Percentiles rank a stretch among this genome's conserved stretches.
Conservation (phyloP, 2,888 invertebrate genomes). For the Aphodius granarius region DNA sequence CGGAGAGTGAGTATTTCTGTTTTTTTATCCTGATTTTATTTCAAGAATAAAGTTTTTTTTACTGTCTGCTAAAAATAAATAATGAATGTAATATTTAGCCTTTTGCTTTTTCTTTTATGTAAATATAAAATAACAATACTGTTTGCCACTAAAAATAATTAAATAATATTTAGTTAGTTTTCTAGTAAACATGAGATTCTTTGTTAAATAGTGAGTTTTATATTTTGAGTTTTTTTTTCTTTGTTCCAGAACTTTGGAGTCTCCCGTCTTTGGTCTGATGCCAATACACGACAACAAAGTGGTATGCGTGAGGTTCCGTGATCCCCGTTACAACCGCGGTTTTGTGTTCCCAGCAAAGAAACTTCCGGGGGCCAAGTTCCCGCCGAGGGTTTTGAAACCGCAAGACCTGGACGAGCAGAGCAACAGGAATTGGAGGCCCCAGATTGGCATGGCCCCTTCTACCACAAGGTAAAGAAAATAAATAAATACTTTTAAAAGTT, state of each 20-base stretch:
- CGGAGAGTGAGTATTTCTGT: conserved; percentile 62
- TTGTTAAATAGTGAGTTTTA: conserved; percentile 6
- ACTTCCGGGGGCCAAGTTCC: conserved; percentile 68
- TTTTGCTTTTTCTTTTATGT: too few species aligned
- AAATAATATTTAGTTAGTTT: background rate
- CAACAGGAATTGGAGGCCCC: conserved; percentile 74
- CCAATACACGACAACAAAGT: conserved; percentile 56
- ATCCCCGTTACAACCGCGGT: conserved; percentile 75
- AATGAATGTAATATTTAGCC: too few species aligned
- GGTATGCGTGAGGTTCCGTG: conserved; percentile 72
- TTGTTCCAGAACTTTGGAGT: conserved; percentile 59
- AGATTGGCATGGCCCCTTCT: conserved; percentile 64
- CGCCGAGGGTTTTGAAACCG: conserved; percentile 77
- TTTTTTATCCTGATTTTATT: background rate
- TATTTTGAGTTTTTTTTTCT: conserved; percentile 34
- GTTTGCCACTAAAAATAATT: background rate
- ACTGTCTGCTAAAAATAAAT: background rate
- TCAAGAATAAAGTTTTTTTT: too few species aligned
- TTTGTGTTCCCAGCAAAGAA: conserved; percentile 78
- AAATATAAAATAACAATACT: background rate
- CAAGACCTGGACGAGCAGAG: conserved; percentile 67
- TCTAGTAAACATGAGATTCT: too few species aligned
- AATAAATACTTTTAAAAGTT: background rate
- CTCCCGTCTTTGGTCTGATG: conserved; percentile 16
- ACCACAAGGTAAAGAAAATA: conserved; percentile 42